Evolutionary conservation across 2,888 invertebrate genomes (phyloP).

Genomic region (Andricus curvator): DNA sequence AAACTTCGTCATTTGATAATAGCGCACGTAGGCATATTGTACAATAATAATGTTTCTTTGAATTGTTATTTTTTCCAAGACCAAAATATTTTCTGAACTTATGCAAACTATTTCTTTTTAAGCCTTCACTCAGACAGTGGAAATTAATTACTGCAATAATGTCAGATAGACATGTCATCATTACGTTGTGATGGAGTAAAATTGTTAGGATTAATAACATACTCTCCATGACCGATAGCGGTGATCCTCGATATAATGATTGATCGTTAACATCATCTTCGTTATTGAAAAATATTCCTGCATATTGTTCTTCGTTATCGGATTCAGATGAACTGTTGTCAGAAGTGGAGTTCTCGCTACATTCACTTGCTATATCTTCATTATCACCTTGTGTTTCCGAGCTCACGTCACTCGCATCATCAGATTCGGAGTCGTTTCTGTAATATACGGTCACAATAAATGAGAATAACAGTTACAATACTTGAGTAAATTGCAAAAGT

Average conservation of each 20-base stretch:
- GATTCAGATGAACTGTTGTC: neutral
- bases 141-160: slow-evolving; percentile 52
- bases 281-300: neutral
- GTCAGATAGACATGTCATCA: slow-evolving; percentile 48
- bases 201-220: slow-evolving; percentile 52
- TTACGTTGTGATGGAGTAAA: slow-evolving; percentile 49
- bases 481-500: too few species aligned
- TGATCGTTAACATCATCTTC: neutral
- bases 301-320: neutral
- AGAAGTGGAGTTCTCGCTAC: neutral
- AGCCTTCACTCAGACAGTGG: slow-evolving; percentile 45
- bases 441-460: neutral
- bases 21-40: slow-evolving; percentile 39
- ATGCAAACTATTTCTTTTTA: slow-evolving; percentile 37
- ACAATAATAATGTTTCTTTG: slow-evolving; percentile 49
- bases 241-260: neutral
- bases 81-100: slow-evolving; percentile 42
- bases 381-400: neutral
- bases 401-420: neutral
- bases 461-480: too few species aligned
- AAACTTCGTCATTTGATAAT: slow-evolving; percentile 37
- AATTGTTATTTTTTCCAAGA: slow-evolving; percentile 5
- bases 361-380: neutral
- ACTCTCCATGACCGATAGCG: slow-evolving; percentile 49
- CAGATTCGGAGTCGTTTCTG: neutral